Evolutionary conservation across 2,888 invertebrate species (phyloP).

Genomic region (Terebella lapidaria): DNA sequence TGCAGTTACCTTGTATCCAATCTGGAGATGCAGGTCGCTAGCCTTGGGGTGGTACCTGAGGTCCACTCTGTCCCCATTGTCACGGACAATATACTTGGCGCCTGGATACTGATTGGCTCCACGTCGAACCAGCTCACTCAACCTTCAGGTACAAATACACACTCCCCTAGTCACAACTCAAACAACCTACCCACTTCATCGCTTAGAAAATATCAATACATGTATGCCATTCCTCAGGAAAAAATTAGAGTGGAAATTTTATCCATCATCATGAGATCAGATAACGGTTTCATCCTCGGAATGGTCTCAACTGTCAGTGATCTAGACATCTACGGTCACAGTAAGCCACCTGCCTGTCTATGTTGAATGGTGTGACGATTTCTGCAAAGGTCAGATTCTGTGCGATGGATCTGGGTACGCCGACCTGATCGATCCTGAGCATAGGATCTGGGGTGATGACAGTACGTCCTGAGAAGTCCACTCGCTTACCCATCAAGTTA

Average conservation of each 20-base stretch:
- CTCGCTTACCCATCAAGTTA: slow-evolving; percentile 99
- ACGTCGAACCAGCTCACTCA: slow-evolving; percentile 88
- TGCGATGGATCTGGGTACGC: slow-evolving; percentile 95
- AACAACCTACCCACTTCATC: background rate
- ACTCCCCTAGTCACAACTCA: background rate
- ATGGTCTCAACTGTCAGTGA: background rate
- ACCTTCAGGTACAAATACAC: slow-evolving; percentile 54
- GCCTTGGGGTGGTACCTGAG: slow-evolving; percentile 93
- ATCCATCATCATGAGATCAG: background rate
- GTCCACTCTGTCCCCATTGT: slow-evolving; percentile 98
- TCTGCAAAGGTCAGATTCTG: slow-evolving; percentile 99
- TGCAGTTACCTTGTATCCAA: slow-evolving; percentile 48
- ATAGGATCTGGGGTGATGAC: slow-evolving; percentile 65
- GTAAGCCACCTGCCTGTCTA: slow-evolving; percentile 70
- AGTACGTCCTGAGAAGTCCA: slow-evolving; percentile 98
- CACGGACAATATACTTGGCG: slow-evolving; percentile 97
- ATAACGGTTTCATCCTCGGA: background rate
- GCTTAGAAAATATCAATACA: no score
- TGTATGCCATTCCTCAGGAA: background rate
- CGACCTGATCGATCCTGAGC: slow-evolving; percentile 89
- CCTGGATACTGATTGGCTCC: slow-evolving; percentile 99
- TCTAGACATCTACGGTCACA: background rate
- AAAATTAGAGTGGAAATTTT: slow-evolving; percentile 2
- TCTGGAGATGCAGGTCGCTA: slow-evolving; percentile 51
- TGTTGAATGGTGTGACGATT: slow-evolving; percentile 97